phyloP scores from a whole-genome alignment of 2,797 vertebrate species.

The Natrix natrix region DNA sequence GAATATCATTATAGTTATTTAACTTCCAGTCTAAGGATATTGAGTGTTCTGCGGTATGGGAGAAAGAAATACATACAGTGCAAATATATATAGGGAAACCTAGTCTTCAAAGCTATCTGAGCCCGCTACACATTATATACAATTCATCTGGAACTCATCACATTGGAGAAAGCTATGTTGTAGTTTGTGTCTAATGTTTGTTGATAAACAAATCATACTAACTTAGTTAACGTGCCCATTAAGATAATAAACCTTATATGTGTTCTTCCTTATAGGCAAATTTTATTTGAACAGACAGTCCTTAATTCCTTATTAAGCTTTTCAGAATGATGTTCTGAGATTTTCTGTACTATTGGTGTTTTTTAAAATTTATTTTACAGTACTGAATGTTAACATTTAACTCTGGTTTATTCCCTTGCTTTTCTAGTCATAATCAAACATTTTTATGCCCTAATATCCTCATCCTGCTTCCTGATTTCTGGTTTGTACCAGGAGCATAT shows the following conservation, averaged over 20 bases:
- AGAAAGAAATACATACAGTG: neutral
- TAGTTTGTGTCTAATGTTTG: neutral
- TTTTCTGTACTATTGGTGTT: neutral
- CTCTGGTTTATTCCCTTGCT: conserved; percentile 5
- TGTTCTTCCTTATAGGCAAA: neutral
- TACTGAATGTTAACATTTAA: neutral
- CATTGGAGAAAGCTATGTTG: neutral
- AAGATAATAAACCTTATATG: neutral
- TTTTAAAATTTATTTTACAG: neutral
- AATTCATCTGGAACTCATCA: neutral
- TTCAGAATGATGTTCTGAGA: neutral
- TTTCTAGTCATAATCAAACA: neutral
- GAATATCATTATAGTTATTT: neutral
- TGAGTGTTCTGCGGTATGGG: neutral
- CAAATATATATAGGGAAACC: neutral
- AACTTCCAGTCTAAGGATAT: neutral
- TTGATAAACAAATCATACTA: neutral
- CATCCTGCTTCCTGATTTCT: conserved; percentile 33
- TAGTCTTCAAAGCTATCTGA: neutral
- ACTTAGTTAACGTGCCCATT: neutral
- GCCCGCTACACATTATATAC: neutral
- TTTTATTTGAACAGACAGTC: neutral
- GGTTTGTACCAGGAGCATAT: neutral
- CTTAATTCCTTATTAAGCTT: neutral
- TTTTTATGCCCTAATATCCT: conserved; percentile 12